phyloP scores from a whole-genome alignment of 2,888 invertebrate species.

The Pimpla rufipes region DNA sequence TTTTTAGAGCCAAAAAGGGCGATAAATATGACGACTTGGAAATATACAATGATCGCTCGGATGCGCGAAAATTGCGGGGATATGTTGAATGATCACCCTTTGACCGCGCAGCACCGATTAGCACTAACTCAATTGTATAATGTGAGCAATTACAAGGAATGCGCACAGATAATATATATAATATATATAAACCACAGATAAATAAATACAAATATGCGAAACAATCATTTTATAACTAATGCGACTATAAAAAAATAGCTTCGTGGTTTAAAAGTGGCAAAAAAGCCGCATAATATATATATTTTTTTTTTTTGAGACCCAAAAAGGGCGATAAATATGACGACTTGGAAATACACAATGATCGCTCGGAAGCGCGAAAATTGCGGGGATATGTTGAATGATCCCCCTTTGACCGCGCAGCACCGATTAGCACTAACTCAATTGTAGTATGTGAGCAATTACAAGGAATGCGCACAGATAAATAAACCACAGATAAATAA shows the following conservation, averaged over 20 bases:
- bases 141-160: slow-evolving; percentile 40
- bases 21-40: neutral
- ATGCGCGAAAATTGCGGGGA: neutral
- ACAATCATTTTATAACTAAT: too few species aligned
- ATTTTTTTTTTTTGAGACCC: too few species aligned
- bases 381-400: neutral
- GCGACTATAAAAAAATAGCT: too few species aligned
- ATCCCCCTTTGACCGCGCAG: slow-evolving; percentile 1
- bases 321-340: neutral
- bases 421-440: neutral
- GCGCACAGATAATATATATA: too few species aligned
- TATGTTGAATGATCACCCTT: neutral
- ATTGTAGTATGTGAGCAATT: too few species aligned
- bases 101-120: neutral
- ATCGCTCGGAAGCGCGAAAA: neutral
- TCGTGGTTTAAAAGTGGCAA: too few species aligned
- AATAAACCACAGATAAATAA: too few species aligned
- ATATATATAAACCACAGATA: too few species aligned
- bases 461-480: slow-evolving; percentile 56
- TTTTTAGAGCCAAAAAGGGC: too few species aligned
- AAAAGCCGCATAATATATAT: too few species aligned
- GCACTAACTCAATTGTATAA: slow-evolving; percentile 6
- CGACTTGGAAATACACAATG: neutral
- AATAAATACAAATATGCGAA: too few species aligned
- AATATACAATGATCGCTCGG: neutral